Base-by-base conservation (phyloP, 92 coral and sea anemone species). In the Blastomussa wellsi region DNA sequence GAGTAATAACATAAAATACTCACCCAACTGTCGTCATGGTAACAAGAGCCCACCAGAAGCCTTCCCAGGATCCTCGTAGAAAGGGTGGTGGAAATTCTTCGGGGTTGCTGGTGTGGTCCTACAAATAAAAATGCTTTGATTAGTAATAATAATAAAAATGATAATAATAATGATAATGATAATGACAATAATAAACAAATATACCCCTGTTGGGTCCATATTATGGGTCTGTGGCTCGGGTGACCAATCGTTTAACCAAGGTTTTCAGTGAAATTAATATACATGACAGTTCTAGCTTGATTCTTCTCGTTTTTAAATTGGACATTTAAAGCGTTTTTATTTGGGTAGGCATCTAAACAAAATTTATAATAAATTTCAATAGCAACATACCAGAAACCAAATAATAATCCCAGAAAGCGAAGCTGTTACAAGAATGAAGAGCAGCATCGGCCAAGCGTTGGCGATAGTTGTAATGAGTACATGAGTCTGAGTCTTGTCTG, bases 11-110 rank as follows among this genome's bases (percentile, higher is more conserved):
- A 60, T 10, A 5, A 57, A 57, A 57, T 79, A 81, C 78, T 65
- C 38, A 90, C 93, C 98, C 98, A 19, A 95, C 98, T 14, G 98
- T 95, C 80, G 98, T 95, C 98, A 95, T 95, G 84, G 98, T 95
- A 88, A 92, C 98, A 22, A 95, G 80, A 24, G 95, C 95, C 98
- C 98, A 95, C 98, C 98, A 95, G 78, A 95, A 93, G 65, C 98
- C 98, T 92, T 95, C 98, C 95, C 96, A 95, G 17, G 96, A 84
- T 67, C 98, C 98, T 84, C 92, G 80, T 65, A 95, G 89, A 87
- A 95, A 95, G 7, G 98, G 98, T 37, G 97, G 93, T 14, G 98
- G 98, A 76, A 95, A 95, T 37, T 95, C 98, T 7, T 82, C 95
- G 4, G 97, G 97, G 84, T 95, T 95, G 47, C 91, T 92, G 29